Evolutionary conservation across 1,140 invertebrate genomes (phyloP).

Genomic region (Temnothorax longispinosus): DNA sequence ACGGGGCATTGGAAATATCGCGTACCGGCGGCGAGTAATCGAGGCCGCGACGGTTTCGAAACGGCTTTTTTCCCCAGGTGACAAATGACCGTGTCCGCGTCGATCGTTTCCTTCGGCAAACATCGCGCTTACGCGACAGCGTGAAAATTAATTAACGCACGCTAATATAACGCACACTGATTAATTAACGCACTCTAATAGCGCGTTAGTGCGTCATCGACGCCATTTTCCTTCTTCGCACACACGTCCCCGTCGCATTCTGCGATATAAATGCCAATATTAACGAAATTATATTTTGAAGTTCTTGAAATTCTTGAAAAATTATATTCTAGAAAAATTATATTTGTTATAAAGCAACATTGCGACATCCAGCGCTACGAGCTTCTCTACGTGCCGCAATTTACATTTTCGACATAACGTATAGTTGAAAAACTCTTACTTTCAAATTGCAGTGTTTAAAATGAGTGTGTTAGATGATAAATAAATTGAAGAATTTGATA

Average conservation of each 20-base stretch:
- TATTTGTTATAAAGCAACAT: no score
- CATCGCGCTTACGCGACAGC: background rate
- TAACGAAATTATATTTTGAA: background rate
- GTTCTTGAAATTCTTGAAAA: no score
- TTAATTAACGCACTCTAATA: slow-evolving; percentile 17
- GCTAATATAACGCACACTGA: background rate
- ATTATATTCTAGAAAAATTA: no score
- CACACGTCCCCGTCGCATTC: background rate
- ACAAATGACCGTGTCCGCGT: slow-evolving; percentile 51
- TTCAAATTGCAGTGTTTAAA: background rate
- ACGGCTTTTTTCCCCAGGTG: slow-evolving; percentile 1
- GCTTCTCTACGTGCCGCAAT: background rate
- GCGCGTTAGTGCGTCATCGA: background rate
- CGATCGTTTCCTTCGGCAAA: background rate
- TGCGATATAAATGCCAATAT: background rate
- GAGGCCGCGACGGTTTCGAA: slow-evolving; percentile 21
- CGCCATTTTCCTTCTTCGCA: background rate
- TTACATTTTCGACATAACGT: background rate
- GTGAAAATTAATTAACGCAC: slow-evolving; percentile 36
- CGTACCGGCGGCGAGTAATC: background rate
- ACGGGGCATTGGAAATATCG: background rate
- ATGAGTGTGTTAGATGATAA: background rate
- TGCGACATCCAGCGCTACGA: background rate
- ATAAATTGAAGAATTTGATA: background rate
- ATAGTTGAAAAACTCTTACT: background rate